These are phyloP conservation scores for Xerus rutilus DNA, from an alignment of 2,797 vertebrate genomes.

Conservation along the genomic window DNA sequence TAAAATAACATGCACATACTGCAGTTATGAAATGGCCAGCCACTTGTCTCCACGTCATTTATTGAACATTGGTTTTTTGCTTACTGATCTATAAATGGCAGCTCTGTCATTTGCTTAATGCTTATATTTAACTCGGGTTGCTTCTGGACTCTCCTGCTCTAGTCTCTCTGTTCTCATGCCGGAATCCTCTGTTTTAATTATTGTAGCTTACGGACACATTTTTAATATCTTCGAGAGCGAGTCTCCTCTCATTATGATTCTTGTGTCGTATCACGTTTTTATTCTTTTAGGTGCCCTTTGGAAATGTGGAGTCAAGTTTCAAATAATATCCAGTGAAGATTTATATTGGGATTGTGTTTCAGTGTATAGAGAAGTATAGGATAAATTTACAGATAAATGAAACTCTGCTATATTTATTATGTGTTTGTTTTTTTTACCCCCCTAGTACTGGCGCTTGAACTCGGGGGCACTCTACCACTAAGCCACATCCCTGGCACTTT, in stretches of 20 bases:
- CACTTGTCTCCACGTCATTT: not conserved
- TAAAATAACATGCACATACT: not conserved
- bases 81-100: not conserved
- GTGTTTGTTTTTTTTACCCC: not conserved
- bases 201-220: not conserved
- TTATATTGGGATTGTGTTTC: not conserved
- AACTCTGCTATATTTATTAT: not conserved
- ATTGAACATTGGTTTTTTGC: not conserved
- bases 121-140: not conserved
- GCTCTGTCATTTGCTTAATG: slow-evolving; percentile 24
- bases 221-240: not conserved
- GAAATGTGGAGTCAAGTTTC: slow-evolving; percentile 15
- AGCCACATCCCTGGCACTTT: no score
- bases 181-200: not conserved
- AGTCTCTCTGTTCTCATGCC: not conserved
- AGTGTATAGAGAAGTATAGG: not conserved
- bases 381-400: not conserved
- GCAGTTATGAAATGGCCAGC: not conserved
- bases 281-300: slow-evolving; percentile 10
- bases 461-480: no score
- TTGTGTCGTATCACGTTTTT: not conserved
- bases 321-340: not conserved
- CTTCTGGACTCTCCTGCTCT: not conserved
- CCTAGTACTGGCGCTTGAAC: no score
- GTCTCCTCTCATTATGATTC: not conserved